A percentile compares a stretch with the other conserved stretches of the same genome.
Conservation (phyloP, 2,113 vertebrate genomes). For the Anguilla japonica region DNA sequence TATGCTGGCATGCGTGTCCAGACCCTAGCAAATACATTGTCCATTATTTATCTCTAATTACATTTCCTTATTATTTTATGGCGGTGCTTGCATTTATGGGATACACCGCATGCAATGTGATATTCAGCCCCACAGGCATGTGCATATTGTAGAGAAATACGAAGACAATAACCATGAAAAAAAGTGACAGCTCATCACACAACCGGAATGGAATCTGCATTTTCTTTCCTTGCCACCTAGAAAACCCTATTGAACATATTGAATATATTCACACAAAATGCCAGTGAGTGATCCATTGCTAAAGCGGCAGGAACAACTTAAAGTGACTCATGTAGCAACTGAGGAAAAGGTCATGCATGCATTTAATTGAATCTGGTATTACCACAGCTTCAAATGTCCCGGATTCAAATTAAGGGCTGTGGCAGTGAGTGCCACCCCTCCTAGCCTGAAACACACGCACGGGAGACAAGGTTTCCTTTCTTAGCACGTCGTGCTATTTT, state of each 20-base stretch:
- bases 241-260: not conserved
- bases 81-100: constrained; percentile 3
- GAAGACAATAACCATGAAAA: not conserved
- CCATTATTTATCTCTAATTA: constrained; percentile 25
- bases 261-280: not conserved
- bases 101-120: constrained; percentile 6
- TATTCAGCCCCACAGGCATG: not conserved
- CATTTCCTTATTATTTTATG: constrained; percentile 13
- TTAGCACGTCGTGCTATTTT: too few species aligned
- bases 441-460: too few species aligned
- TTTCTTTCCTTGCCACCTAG: not conserved
- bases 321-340: not conserved
- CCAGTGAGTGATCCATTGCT: not conserved
- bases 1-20: constrained; percentile 7
- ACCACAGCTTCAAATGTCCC: not conserved
- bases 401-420: not conserved
- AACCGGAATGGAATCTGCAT: not conserved
- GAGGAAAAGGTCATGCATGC: not conserved
- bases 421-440: too few species aligned
- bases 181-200: not conserved
- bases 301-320: not conserved
- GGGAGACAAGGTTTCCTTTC: too few species aligned
- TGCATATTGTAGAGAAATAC: not conserved
- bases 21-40: constrained; percentile 23
- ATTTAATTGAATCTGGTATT: not conserved